Base-by-base conservation (phyloP, 1,140 invertebrate species). In the Atta texana region DNA sequence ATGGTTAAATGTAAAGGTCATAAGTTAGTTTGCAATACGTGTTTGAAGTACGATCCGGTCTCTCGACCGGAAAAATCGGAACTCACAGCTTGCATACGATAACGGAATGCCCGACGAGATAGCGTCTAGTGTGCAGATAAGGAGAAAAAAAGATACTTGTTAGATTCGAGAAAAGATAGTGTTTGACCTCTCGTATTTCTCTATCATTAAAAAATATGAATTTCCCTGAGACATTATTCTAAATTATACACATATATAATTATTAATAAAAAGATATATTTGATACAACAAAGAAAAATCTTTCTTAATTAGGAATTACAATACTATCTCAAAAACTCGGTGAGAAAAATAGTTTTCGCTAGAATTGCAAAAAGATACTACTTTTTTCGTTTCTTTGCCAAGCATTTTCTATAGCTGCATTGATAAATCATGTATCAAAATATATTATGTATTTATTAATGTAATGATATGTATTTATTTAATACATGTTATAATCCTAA, bases 1-100 rank as follows among this genome's bases (percentile, higher is more conserved):
- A 69, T 69, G 66, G 66, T 51, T 69, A 69, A 44, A 69, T 69
- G 39, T 14, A 51, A 69, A 69, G 66, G 66, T 69, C 66, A 68
- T 69, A 69, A 69, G 66, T 69, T 51, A 69, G 21, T 69, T 49
- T 28, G 39, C 39, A 24, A 24, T 24, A 69, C 39, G 21, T 69
- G 66, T 69, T 21, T 69, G 39, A 69, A 69, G 66, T 51, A 69
- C 66, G 39, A 69, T 69, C 66, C 66, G 66, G 21, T 51, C 39
- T 28, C 39, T 69, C 21, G 34, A 68, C 64, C 34, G 21, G n/a
- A 69, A 69, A 69, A 69, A 51, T 69, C 66, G 2, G 21, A 21
- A 24, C 39, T 69, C 39, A 12, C 39, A 10, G 64, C 18, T 66
- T 21, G 64, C 64, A 39, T 21, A 66, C 34, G 64, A 69, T 28